These are phyloP conservation scores for Helicoverpa armigera DNA, from an alignment of 1,140 invertebrate genomes.

Conservation along the genomic window DNA sequence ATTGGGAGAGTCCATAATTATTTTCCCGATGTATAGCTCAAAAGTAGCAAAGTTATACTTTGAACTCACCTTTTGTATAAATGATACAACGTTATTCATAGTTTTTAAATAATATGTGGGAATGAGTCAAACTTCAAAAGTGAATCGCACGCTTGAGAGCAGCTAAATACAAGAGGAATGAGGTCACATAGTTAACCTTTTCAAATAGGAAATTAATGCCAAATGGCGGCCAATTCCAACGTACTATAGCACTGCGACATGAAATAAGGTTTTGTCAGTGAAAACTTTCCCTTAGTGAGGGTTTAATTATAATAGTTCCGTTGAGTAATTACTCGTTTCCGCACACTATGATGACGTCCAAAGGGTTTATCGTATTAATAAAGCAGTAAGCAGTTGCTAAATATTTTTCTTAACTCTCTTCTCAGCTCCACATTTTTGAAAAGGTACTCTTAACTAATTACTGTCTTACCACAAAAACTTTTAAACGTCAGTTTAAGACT, in stretches of 20 bases:
- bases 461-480: no score
- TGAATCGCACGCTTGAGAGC: not conserved
- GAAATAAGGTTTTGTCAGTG: slow-evolving; percentile 12
- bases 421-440: no score
- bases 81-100: no score
- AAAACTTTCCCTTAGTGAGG: slow-evolving; percentile 19
- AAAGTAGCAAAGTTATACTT: no score
- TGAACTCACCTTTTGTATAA: no score
- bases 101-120: no score
- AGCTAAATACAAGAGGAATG: slow-evolving; percentile 5
- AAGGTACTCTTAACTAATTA: no score
- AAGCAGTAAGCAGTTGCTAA: not conserved
- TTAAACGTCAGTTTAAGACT: no score
- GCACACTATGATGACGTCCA: slow-evolving; percentile 4
- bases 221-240: slow-evolving; percentile 25
- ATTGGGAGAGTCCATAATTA: no score
- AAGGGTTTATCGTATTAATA: slow-evolving; percentile 4
- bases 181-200: slow-evolving; percentile 12
- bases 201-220: slow-evolving; percentile 36
- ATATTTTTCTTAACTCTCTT: no score
- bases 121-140: not conserved
- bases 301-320: slow-evolving; percentile 35
- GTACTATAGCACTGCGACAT: slow-evolving; percentile 2
- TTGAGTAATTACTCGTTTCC: slow-evolving; percentile 39
- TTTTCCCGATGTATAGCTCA: no score